Evolutionary conservation across 2,888 invertebrate species (phyloP), one percentile per base, ranked within the genome.

Genomic region (Sphaerophoria rueppellii): DNA sequence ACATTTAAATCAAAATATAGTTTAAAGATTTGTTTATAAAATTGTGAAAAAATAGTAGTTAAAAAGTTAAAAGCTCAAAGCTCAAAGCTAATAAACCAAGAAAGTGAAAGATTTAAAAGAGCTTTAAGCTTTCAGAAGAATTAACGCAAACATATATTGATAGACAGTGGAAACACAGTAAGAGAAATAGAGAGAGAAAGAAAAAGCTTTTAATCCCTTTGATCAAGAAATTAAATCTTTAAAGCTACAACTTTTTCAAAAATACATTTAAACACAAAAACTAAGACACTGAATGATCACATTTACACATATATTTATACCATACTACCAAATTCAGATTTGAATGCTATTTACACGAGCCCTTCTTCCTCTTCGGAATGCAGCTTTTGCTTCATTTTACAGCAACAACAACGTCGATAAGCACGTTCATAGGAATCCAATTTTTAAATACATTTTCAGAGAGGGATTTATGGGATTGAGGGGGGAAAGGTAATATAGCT

Each of bases 341-440:
- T 32, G 11, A 35, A 50, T 57, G 76, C 76, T 85, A 85, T 85
- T 40, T 77, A 85, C 81, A 85, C 70, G 57, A 73, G 76, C 61
- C 63, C 76, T 69, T 69, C 79, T 71, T 75, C 83, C 35, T 50
- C 57, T 24, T 48, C 74, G 57, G 79, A 7, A 12, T 79, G 78
- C 58, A 60, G 76, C 77, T 50, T 74, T 71, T 79, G 67, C 58
- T 67, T 37, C 54, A 65, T 32, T 58, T 32, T 54, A 67, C 67
- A 69, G 69, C 67, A 43, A 16, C 40, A 35, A 35, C 57, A 40
- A 52, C 52, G 65, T 58, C 71, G 79, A 75, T 35, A 73, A 73
- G 73, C 73, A 16, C 77, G 79, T 71, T 72, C 48, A 58, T n/a
- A 43, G 77, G 65, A 52, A 14, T 63, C 55, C n/a, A 9, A 4